Evolutionary conservation across 2,888 invertebrate genomes (phyloP).

Genomic region (Drosophila anceps): DNA sequence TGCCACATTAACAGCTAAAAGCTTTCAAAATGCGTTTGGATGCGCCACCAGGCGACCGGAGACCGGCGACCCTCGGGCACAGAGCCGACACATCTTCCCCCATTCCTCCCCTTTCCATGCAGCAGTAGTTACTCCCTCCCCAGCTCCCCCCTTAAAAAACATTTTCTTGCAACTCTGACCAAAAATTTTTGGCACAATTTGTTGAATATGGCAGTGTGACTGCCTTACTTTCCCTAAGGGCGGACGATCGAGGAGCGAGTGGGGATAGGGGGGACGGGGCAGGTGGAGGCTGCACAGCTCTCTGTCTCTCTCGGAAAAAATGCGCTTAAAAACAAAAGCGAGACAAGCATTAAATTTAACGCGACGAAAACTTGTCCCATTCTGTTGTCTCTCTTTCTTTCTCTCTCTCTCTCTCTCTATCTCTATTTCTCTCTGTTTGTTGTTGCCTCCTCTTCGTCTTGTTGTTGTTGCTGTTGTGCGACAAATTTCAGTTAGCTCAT

Average conservation of each 20-base stretch:
- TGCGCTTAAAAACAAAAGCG: slow-evolving; percentile 74
- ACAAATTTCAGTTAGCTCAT: slow-evolving; percentile 81
- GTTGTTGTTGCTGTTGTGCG: slow-evolving; percentile 52
- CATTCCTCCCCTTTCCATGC: not conserved
- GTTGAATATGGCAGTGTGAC: slow-evolving; percentile 41
- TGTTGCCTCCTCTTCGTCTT: slow-evolving; percentile 18
- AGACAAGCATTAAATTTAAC: slow-evolving; percentile 74
- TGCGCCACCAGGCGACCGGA: slow-evolving; percentile 59
- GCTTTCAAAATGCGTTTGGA: slow-evolving; percentile 78
- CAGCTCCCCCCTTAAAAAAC: not conserved
- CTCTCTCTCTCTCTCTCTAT: not conserved
- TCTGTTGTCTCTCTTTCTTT: slow-evolving; percentile 51
- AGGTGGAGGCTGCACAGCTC: not conserved
- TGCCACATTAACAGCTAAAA: slow-evolving; percentile 82
- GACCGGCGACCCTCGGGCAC: slow-evolving; percentile 55
- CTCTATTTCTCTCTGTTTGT: not conserved
- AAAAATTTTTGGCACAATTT: slow-evolving; percentile 74
- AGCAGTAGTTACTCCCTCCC: not conserved
- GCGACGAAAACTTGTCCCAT: slow-evolving; percentile 72
- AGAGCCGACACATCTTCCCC: slow-evolving; percentile 11
- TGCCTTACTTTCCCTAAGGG: slow-evolving; percentile 47
- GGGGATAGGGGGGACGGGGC: not conserved
- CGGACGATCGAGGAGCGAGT: not conserved
- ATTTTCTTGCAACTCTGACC: slow-evolving; percentile 68
- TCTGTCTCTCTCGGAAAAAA: slow-evolving; percentile 8